Evolutionary conservation across 2,113 vertebrate genomes (phyloP).

Genomic region (Mionectes macconnelli): DNA sequence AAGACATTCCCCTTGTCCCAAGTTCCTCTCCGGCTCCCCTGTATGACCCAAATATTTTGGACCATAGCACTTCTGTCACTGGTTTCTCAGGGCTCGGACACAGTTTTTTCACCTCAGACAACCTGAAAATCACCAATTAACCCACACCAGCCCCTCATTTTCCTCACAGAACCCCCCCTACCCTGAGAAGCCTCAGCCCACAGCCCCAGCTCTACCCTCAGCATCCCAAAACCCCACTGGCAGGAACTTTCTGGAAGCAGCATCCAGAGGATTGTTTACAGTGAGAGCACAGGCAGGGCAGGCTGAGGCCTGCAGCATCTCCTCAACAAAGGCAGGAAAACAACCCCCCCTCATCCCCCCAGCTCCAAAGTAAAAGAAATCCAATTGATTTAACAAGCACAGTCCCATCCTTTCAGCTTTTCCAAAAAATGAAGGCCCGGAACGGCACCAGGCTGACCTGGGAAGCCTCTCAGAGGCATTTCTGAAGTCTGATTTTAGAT

Average conservation of each 20-base stretch:
- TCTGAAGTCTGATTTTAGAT: not conserved
- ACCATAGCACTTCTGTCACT: no score
- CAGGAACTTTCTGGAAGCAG: not conserved
- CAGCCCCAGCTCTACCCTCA: not conserved
- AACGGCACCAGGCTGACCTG: not conserved
- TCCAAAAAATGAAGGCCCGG: not conserved
- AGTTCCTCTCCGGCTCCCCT: not conserved
- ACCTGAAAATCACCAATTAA: fast-evolving
- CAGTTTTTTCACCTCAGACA: not conserved
- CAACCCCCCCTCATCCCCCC: not conserved
- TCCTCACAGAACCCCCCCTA: not conserved
- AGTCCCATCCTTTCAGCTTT: not conserved
- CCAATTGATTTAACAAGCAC: not conserved
- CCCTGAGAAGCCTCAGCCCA: not conserved
- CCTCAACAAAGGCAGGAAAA: not conserved
- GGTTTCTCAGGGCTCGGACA: not conserved
- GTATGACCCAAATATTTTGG: not conserved
- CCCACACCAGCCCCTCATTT: fast-evolving
- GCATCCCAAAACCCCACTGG: not conserved
- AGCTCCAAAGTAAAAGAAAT: not conserved
- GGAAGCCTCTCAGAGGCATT: not conserved
- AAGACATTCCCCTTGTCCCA: not conserved
- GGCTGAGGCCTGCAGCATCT: not conserved
- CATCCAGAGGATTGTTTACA: not conserved
- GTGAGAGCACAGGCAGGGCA: not conserved